Evolutionary conservation across 2,113 vertebrate species (phyloP), one percentile per base, ranked within the genome.

Genomic region (Corapipo altera): DNA sequence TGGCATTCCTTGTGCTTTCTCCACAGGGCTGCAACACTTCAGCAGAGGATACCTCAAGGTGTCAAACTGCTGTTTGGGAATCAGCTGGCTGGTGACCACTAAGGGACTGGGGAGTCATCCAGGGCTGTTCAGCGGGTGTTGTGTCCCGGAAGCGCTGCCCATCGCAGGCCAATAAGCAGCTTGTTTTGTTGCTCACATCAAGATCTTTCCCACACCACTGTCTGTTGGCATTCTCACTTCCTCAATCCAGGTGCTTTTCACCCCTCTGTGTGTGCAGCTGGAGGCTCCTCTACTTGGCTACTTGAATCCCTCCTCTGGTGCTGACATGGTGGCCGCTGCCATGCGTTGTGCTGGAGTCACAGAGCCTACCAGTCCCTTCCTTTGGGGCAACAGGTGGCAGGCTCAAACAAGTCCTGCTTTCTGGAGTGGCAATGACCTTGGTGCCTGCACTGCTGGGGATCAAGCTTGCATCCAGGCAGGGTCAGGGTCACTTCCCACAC

Each of bases 401-500:
- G 35, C 33, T 46, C 0, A 2, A 33, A 59, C 23, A 72, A 33
- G 39, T 54, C 52, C 52, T 77, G 21, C 44, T 72, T 37, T 41
- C n/a, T 15, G 15, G 52, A 22, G 10, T 54, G 26, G 65, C 44
- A 52, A 12, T 32, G 33, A n/a, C 13, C 35, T 39, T 35, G 37
- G 18, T 37, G 18, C n/a, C 65, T 41, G 65, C 1, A 1, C 30
- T 77, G 37, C 37, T 0, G 0, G 39, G 39, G 9, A 3, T 22
- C 14, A 4, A 37, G 24, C 2, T 1, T 28, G 15, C 5, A 10
- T 22, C 18, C 37, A 35, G 59, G 39, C 49, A 55, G 44, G 72
- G 11, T 35, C 2, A 9, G 66, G 54, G 39, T 5, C 5, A 13
- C 23, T 44, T 61, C 28, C 26, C 2, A 0, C 2, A 2, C 4